phyloP scores from a whole-genome alignment of 2,113 vertebrate genomes.

The Calyptomena viridis region DNA sequence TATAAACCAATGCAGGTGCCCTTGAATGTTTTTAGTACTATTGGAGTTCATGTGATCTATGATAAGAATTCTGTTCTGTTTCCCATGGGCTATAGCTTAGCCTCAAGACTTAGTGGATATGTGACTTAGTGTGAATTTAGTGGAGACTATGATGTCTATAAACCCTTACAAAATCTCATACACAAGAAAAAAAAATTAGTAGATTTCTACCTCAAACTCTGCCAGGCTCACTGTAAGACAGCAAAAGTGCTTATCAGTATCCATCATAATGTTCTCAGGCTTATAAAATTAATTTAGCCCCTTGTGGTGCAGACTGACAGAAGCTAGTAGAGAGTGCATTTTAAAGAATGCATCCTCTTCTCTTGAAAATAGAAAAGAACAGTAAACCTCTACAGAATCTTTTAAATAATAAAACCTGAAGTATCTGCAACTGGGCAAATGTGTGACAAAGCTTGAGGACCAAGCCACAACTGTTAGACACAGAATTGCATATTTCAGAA shows the following conservation, averaged over 20 bases:
- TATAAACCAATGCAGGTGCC: not conserved
- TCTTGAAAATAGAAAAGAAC: not conserved
- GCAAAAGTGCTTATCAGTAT: not conserved
- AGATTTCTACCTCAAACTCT: not conserved
- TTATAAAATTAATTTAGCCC: conserved; percentile 20
- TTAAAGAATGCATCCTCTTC: not conserved
- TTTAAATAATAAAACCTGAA: not conserved
- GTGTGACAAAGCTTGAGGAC: not conserved
- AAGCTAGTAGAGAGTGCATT: not conserved
- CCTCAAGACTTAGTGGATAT: not conserved
- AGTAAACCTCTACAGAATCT: not conserved
- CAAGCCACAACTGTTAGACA: not conserved
- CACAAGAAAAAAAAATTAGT: not conserved
- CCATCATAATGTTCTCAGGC: not conserved
- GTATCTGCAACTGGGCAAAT: not conserved
- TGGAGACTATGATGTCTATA: not conserved
- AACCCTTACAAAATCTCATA: not conserved
- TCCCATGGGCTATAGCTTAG: not conserved
- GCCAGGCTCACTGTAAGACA: not conserved
- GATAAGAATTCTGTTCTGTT: not conserved
- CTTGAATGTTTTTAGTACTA: not conserved
- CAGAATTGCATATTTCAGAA: not conserved
- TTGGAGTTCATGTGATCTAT: not conserved
- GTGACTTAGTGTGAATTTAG: not conserved
- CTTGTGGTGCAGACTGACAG: not conserved